Conservation (phyloP, 2,888 invertebrate species). For the Ganaspis brasiliensis region DNA sequence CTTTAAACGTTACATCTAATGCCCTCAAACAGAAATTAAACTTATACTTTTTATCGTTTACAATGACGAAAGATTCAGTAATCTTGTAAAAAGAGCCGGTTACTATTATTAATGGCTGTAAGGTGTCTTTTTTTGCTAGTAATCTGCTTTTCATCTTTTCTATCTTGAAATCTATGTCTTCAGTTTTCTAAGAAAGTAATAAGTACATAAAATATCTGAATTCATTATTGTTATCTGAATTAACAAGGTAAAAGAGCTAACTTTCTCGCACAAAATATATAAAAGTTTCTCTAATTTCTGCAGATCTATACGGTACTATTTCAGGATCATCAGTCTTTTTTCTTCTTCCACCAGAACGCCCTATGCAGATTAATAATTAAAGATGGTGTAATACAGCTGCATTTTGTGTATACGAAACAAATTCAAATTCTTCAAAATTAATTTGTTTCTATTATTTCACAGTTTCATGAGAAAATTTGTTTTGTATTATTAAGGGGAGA, state of each 20-base stretch:
- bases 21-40: constrained; percentile 23
- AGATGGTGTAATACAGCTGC: neutral
- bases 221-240: neutral
- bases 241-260: neutral
- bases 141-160: neutral
- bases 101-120: neutral
- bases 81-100: neutral
- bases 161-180: neutral
- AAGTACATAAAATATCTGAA: neutral
- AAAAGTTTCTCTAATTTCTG: neutral
- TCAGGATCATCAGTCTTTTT: neutral
- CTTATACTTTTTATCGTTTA: neutral
- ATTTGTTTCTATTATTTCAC: too few relatives aligned
- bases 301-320: neutral
- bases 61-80: neutral
- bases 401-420: constrained; percentile 15
- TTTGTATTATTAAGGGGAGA: too few relatives aligned
- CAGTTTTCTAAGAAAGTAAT: neutral
- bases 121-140: neutral
- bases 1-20: constrained; percentile 39
- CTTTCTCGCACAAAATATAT: neutral
- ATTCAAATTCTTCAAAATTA: too few relatives aligned
- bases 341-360: neutral
- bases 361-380: neutral
- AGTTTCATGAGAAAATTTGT: too few relatives aligned